Base-by-base conservation (phyloP, 2,797 vertebrate species). In the Sebastes goodei region DNA sequence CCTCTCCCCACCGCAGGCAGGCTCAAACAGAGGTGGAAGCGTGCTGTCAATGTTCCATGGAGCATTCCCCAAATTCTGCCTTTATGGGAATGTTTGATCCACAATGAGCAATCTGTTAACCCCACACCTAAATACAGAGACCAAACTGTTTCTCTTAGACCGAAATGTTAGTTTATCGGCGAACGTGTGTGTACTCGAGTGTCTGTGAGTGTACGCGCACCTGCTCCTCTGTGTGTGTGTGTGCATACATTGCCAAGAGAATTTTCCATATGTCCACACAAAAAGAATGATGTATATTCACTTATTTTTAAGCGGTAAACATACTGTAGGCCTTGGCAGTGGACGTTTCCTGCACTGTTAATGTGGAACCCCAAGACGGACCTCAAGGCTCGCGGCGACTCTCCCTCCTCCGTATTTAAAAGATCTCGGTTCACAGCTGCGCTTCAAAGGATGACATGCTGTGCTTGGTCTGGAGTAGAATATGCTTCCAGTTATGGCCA, bases 381-480 rank as follows among this genome's bases (percentile, higher is more conserved):
- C 83, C 78, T 69, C 74, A 78, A 80, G n/a, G 88, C 85, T 83
- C 32, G 56, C 67, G 80, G 71, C 53, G n/a, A 80, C 69, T 49
- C 66, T 83, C 64, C 78, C 65, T 71, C 71, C 72, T 71, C 78
- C 23, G 33, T 61, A 56, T 82, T 75, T 61, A 73, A 84, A 85
- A 75, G 69, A 27, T 27, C 67, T 84, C 35, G 56, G 61, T 85
- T 82, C 80, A 90, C 91, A 95, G 93, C 91, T 93, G 90, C 17
- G 53, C 91, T 94, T 94, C 88, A 94, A 94, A 95, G 87, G 77
- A 84, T 82, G 83, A 82, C 86, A 82, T 77, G 86, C 78, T 77
- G 63, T 56, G 57, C 82, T 68, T 20, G 38, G 72, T 76, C 78
- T 30, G 76, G 84, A 82, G 73, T 57, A 29, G 61, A 90, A 81